These are phyloP conservation scores for Philopedon plagiatum DNA, from an alignment of 2,888 invertebrate genomes.

Conservation along the genomic window DNA sequence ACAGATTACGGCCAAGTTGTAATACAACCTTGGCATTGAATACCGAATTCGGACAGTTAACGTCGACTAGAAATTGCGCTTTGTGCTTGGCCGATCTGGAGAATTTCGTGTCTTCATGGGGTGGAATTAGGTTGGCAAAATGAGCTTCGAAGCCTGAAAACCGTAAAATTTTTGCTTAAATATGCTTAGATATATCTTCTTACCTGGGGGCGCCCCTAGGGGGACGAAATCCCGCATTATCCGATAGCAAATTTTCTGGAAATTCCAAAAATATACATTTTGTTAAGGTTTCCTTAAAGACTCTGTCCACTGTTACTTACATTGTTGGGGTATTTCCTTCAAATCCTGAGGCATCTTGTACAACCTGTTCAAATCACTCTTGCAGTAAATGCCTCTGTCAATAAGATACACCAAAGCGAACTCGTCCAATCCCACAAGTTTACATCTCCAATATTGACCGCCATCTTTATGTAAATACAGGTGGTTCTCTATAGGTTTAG, in stretches of 20 bases:
- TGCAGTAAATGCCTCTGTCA: slow-evolving; percentile 73
- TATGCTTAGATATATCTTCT: no score
- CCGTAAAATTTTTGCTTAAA: neutral
- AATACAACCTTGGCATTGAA: slow-evolving; percentile 71
- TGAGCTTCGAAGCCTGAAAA: slow-evolving; percentile 57
- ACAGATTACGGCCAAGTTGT: slow-evolving; percentile 75
- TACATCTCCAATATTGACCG: slow-evolving; percentile 54
- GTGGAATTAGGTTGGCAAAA: slow-evolving; percentile 63
- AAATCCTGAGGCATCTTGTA: slow-evolving; percentile 72
- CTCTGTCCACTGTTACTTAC: slow-evolving; percentile 53
- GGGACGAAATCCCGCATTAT: no score
- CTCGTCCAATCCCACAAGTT: slow-evolving; percentile 52
- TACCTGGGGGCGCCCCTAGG: no score
- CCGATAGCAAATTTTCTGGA: no score
- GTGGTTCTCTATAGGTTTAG: slow-evolving; percentile 40
- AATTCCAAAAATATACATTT: no score
- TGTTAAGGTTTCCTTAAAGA: no score
- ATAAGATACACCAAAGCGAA: slow-evolving; percentile 70
- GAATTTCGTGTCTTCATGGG: slow-evolving; percentile 61
- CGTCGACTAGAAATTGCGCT: slow-evolving; percentile 52
- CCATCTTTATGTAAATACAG: slow-evolving; percentile 54
- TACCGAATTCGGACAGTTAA: slow-evolving; percentile 54
- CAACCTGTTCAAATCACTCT: slow-evolving; percentile 67
- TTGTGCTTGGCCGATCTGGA: slow-evolving; percentile 40
- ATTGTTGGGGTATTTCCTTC: slow-evolving; percentile 69